These are phyloP conservation scores for Arothron firmamentum DNA, from an alignment of 2,113 vertebrate genomes.

Conservation along the genomic window DNA sequence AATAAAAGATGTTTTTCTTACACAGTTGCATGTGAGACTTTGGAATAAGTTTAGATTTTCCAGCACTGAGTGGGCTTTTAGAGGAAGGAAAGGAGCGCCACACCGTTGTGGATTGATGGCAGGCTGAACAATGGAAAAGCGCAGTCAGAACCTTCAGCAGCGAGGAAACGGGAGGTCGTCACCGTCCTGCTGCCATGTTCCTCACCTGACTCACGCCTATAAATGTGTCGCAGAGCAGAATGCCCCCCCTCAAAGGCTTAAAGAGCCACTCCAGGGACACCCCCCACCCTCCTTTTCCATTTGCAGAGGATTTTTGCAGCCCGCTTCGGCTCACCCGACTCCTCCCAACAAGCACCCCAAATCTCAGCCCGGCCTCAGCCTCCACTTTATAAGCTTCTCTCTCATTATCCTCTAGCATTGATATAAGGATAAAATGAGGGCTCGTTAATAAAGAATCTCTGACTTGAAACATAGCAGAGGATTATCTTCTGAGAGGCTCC, in stretches of 20 bases:
- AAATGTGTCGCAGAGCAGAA: not conserved
- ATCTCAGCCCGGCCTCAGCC: constrained; percentile 51
- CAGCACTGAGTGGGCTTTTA: constrained; percentile 7
- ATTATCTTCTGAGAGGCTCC: constrained; percentile 42
- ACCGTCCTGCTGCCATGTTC: constrained; percentile 9
- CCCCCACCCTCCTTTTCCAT: constrained; percentile 42
- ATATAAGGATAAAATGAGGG: constrained; percentile 3
- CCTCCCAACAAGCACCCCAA: constrained; percentile 33
- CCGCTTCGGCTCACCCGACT: constrained; percentile 59
- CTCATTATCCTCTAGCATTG: constrained; percentile 55
- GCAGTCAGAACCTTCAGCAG: constrained; percentile 37
- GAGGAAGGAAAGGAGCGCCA: constrained; percentile 74
- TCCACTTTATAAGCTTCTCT: constrained; percentile 24
- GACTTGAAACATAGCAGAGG: constrained; percentile 41
- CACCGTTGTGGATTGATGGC: constrained; percentile 40
- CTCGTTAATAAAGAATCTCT: constrained; percentile 24
- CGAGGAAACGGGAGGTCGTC: constrained; percentile 53
- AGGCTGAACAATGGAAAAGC: constrained; percentile 70
- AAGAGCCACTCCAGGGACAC: constrained; percentile 53
- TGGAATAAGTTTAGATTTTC: constrained; percentile 14
- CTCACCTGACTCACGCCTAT: not conserved
- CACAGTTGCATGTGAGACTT: not conserved
- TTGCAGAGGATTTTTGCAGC: constrained; percentile 64
- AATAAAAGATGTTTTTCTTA: too few species aligned
- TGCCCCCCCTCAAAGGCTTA: constrained; percentile 55